These are phyloP conservation scores for Ceyx erithaca DNA, from an alignment of 2,797 vertebrate genomes.

Conservation along the genomic window DNA sequence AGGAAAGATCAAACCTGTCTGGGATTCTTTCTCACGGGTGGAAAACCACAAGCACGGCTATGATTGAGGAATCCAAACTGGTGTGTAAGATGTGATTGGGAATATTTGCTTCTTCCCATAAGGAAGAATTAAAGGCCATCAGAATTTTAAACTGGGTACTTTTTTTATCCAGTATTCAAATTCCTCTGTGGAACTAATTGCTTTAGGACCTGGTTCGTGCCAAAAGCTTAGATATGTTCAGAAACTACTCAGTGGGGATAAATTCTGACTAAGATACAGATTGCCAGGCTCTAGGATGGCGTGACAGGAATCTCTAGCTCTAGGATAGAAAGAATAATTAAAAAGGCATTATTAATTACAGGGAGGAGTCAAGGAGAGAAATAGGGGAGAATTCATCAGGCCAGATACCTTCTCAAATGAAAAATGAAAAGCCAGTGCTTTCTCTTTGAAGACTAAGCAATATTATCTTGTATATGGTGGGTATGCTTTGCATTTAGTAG, in stretches of 20 bases:
- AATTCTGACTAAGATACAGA: neutral
- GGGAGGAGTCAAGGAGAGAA: neutral
- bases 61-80: neutral
- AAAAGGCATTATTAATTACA: neutral
- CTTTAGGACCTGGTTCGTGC: neutral
- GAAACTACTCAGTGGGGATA: neutral
- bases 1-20: neutral
- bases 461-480: neutral
- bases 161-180: neutral
- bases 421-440: neutral
- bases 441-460: neutral
- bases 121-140: neutral
- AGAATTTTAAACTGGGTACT: neutral
- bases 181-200: neutral
- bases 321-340: neutral
- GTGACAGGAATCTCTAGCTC: neutral
- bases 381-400: neutral
- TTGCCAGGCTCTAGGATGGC: neutral
- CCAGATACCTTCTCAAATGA: neutral
- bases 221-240: neutral
- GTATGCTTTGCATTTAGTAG: neutral
- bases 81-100: neutral
- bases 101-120: neutral
- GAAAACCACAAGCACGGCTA: neutral
- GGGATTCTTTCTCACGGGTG: fast-evolving